A percentile compares a stretch with the other conserved stretches of the same genome.
These are phyloP conservation scores for Catotricha subobsoleta DNA, from an alignment of 2,888 invertebrate genomes.

Conservation along the genomic window DNA sequence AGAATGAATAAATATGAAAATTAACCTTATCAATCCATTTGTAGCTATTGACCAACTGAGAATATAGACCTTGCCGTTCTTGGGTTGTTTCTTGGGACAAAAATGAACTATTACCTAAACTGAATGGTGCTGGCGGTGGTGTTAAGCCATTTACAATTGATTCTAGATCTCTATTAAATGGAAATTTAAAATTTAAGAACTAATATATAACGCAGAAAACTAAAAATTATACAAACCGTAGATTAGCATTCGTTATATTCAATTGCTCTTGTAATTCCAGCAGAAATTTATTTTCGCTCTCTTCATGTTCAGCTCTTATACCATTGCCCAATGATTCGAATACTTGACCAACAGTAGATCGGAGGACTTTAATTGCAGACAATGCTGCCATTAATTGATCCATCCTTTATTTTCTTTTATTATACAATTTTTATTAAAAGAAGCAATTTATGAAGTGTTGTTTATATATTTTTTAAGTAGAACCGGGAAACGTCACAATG, in stretches of 20 bases:
- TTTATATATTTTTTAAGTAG: too few species aligned
- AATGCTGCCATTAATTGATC: constrained; percentile 58
- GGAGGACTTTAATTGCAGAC: constrained; percentile 53
- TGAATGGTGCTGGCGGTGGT: constrained; percentile 64
- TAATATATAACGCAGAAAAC: neutral
- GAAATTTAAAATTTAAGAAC: neutral
- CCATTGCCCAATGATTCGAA: constrained; percentile 75
- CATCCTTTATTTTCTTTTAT: constrained; percentile 20
- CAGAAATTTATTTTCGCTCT: constrained; percentile 59
- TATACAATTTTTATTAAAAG: too few species aligned
- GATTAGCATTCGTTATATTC: constrained; percentile 59
- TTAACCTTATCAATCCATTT: constrained; percentile 81
- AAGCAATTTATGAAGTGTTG: too few species aligned
- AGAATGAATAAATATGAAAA: constrained; percentile 56
- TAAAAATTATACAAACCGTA: constrained; percentile 35
- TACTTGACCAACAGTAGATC: constrained; percentile 69
- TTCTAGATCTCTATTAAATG: constrained; percentile 54
- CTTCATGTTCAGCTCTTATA: constrained; percentile 57
- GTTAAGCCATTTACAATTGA: constrained; percentile 51
- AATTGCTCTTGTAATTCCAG: constrained; percentile 67
- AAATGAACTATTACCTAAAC: constrained; percentile 67
- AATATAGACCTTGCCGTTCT: constrained; percentile 74
- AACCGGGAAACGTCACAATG: too few species aligned
- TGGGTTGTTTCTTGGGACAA: constrained; percentile 81
- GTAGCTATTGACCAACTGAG: constrained; percentile 72